Percentiles rank a stretch among this genome's conserved stretches.
Conservation (phyloP, 2,797 vertebrate species). For the Sebastes hubbsi region DNA sequence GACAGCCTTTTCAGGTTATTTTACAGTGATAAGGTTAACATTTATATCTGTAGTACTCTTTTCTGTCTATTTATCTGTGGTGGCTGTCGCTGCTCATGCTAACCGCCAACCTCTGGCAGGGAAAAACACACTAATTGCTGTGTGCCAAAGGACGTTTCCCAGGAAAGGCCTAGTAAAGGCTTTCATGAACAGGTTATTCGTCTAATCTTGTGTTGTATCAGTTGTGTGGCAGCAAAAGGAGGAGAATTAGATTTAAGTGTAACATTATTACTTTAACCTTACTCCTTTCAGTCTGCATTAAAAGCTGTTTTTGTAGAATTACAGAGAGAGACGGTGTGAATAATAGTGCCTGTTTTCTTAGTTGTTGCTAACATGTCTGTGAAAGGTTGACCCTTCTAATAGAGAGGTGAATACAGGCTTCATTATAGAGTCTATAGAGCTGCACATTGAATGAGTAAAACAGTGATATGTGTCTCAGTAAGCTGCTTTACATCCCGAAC, state of each 20-base stretch:
- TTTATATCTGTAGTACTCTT: not conserved
- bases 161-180: not conserved
- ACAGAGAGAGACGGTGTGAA: not conserved
- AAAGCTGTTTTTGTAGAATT: not conserved
- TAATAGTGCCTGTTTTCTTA: not conserved
- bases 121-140: not conserved
- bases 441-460: conserved; percentile 12
- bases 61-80: not conserved
- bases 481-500: conserved; percentile 17
- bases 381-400: not conserved
- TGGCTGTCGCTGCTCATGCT: not conserved
- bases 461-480: conserved; percentile 19
- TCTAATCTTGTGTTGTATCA: not conserved
- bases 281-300: not conserved
- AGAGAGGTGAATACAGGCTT: not conserved
- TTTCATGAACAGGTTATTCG: not conserved
- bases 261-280: not conserved
- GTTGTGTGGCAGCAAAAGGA: not conserved
- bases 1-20: not conserved
- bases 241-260: not conserved
- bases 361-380: not conserved
- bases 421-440: not conserved
- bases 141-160: not conserved
- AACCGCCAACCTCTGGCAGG: not conserved
- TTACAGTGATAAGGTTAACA: not conserved